These are phyloP conservation scores for Euzetes globulus DNA, from an alignment of 2,888 invertebrate genomes.

Conservation along the genomic window DNA sequence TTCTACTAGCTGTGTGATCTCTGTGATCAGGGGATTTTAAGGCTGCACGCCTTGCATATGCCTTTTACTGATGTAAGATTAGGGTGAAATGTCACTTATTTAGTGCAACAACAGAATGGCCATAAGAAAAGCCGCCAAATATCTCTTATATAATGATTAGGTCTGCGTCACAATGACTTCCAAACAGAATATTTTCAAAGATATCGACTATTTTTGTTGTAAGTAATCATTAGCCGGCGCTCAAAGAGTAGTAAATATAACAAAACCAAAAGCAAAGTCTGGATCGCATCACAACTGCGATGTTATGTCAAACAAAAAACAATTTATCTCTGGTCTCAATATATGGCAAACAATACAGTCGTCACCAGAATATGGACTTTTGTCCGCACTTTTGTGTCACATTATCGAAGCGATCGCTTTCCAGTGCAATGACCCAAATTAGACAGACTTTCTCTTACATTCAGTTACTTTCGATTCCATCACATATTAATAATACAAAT, in stretches of 20 bases:
- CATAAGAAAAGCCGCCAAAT: conserved; percentile 12
- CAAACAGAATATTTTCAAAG: background rate
- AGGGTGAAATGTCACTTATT: background rate
- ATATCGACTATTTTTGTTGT: background rate
- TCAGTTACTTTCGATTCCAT: background rate
- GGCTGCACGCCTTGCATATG: background rate
- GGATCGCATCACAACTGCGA: background rate
- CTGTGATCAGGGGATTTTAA: too few species aligned
- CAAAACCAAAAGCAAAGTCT: background rate
- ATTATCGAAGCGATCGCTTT: background rate
- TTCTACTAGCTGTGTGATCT: too few species aligned
- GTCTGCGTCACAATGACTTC: background rate
- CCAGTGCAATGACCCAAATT: conserved; percentile 18
- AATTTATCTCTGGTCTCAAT: conserved; percentile 4
- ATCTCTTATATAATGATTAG: conserved; percentile 10
- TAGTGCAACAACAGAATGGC: background rate
- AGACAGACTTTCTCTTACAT: background rate
- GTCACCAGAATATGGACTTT: background rate
- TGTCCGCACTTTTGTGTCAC: background rate
- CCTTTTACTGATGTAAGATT: background rate
- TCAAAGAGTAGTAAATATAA: conserved; percentile 3
- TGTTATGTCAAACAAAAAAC: conserved; percentile 6
- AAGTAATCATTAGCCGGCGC: conserved; percentile 8
- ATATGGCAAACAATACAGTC: background rate
- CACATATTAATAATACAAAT: background rate